Evolutionary conservation across 2,113 vertebrate genomes (phyloP).

Genomic region (Edolisoma coerulescens): DNA sequence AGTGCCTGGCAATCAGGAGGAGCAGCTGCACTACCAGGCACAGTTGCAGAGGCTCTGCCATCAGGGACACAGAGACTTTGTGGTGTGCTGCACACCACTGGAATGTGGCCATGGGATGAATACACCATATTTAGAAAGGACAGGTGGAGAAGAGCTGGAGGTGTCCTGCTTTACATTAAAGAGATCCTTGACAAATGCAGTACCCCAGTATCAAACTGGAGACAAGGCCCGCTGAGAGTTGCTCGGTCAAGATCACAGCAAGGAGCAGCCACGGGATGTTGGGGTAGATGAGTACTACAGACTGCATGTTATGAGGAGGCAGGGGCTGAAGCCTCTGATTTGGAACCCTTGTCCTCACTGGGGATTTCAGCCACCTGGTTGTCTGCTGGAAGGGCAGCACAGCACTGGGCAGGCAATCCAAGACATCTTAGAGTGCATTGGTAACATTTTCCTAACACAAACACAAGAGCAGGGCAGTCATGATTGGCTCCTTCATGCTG

Average conservation of each 20-base stretch:
- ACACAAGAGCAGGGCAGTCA: not conserved
- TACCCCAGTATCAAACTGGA: not conserved
- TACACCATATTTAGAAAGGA: not conserved
- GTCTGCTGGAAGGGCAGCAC: not conserved
- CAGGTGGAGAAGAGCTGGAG: not conserved
- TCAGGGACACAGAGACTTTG: not conserved
- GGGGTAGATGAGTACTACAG: not conserved
- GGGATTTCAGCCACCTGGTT: not conserved
- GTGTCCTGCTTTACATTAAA: not conserved
- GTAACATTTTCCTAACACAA: not conserved
- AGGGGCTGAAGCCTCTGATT: not conserved
- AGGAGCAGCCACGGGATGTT: not conserved
- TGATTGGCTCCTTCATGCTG: not conserved
- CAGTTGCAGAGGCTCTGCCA: not conserved
- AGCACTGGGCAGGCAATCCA: not conserved
- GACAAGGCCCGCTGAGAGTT: not conserved
- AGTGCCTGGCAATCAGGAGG: not conserved
- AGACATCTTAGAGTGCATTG: not conserved
- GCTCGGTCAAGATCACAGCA: not conserved
- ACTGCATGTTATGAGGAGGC: not conserved
- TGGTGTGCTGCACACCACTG: not conserved
- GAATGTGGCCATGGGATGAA: accelerated
- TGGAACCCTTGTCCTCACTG: not conserved
- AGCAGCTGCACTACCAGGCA: not conserved
- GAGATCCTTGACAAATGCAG: not conserved